Percentiles rank a stretch among this genome's conserved stretches.
phyloP scores from a whole-genome alignment of 2,113 vertebrate genomes.

The Azemiops feae region DNA sequence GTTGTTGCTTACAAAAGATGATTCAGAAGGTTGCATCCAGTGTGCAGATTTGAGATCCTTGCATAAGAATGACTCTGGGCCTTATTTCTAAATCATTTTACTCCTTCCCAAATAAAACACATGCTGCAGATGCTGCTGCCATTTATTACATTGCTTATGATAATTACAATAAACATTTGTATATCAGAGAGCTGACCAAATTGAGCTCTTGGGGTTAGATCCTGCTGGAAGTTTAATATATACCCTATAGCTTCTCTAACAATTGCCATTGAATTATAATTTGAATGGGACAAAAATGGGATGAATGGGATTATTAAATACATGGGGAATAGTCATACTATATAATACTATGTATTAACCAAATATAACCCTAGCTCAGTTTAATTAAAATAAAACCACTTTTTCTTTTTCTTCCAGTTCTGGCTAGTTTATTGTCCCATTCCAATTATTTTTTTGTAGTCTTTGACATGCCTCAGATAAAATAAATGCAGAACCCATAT shows the following conservation, averaged over 20 bases:
- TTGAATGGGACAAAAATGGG: neutral
- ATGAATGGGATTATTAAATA: neutral
- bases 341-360: neutral
- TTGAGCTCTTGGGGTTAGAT: neutral
- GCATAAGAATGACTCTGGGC: neutral
- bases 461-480: neutral
- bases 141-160: neutral
- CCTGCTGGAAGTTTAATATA: neutral
- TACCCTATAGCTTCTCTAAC: neutral
- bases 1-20: neutral
- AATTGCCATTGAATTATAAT: neutral
- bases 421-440: too few species aligned
- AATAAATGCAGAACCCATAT: neutral
- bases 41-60: neutral
- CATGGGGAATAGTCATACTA: neutral
- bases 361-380: neutral
- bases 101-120: neutral
- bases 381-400: neutral
- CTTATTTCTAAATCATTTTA: neutral
- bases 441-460: too few species aligned
- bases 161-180: neutral
- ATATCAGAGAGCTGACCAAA: neutral
- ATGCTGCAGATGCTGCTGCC: neutral
- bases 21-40: neutral
- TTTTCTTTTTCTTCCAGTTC: neutral